These are phyloP conservation scores for Trypoxylon attenuatum DNA, from an alignment of 2,888 invertebrate species.

Conservation along the genomic window DNA sequence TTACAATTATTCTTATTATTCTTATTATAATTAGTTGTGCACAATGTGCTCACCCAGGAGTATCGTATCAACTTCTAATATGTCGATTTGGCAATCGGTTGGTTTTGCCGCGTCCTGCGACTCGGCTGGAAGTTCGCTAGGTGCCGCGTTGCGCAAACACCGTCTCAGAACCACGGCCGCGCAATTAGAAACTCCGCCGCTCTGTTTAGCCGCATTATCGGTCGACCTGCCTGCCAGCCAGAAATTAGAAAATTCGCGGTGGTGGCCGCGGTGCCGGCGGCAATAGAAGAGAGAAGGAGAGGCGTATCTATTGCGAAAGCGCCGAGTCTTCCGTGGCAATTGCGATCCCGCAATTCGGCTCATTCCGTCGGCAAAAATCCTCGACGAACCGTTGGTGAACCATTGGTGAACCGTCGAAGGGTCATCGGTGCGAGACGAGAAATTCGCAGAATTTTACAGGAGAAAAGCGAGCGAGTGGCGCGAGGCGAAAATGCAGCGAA, in stretches of 20 bases:
- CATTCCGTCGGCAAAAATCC: too few relatives aligned
- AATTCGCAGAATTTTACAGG: background rate
- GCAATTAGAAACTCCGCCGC: conserved; percentile 32
- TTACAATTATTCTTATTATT: too few relatives aligned
- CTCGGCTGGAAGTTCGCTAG: too few relatives aligned
- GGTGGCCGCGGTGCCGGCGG: background rate
- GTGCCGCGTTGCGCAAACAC: conserved; percentile 25
- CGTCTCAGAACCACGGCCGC: conserved; percentile 25
- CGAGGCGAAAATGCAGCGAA: background rate
- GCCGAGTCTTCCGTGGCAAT: conserved; percentile 9
- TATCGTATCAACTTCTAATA: conserved; percentile 35
- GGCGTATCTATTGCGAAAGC: conserved; percentile 13
- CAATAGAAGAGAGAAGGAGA: conserved; percentile 1
- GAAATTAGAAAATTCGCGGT: conserved; percentile 27
- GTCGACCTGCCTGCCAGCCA: conserved; percentile 29
- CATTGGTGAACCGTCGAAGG: too few relatives aligned
- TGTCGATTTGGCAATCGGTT: conserved; percentile 34
- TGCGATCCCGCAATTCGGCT: conserved; percentile 12
- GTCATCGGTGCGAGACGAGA: conserved; percentile 22
- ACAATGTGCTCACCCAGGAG: too few relatives aligned
- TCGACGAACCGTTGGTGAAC: too few relatives aligned
- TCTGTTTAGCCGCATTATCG: conserved; percentile 26
- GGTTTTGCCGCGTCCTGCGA: too few relatives aligned
- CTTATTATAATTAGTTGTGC: too few relatives aligned
- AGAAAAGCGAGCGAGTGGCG: background rate